Conservation (phyloP, 2,888 invertebrate genomes). For the Agriopis marginaria region DNA sequence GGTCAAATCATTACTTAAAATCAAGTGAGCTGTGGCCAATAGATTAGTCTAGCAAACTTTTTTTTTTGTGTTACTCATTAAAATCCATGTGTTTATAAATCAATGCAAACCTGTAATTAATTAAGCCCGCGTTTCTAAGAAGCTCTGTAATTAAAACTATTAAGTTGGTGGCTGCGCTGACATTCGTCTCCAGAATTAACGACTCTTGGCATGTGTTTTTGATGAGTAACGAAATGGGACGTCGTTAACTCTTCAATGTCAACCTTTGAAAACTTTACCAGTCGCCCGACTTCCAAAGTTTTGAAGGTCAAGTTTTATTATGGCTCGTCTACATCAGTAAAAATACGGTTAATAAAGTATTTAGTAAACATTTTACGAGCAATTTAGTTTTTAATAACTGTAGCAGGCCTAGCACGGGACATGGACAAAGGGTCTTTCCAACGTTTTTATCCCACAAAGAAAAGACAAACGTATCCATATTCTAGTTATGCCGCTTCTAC, state of each 20-base stretch:
- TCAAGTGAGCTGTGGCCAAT: no score
- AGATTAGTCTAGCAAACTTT: no score
- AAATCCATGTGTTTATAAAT: background rate
- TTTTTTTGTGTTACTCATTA: background rate
- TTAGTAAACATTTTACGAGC: background rate
- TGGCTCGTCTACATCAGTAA: constrained; percentile 1
- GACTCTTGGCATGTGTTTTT: constrained; percentile 10
- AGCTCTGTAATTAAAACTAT: constrained; percentile 32
- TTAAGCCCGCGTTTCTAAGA: background rate
- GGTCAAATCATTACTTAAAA: no score
- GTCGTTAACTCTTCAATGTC: constrained; percentile 24
- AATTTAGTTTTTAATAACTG: background rate
- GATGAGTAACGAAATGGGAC: constrained; percentile 4
- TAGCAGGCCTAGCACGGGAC: no score
- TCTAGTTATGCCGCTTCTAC: no score
- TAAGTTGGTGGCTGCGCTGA: constrained; percentile 2
- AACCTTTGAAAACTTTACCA: constrained; percentile 12
- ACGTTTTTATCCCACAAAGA: no score
- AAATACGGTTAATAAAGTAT: background rate
- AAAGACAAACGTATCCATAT: no score
- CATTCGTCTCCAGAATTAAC: constrained; percentile 8
- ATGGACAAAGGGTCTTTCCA: no score
- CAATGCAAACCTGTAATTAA: constrained; percentile 2
- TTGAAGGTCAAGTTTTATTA: constrained; percentile 18
- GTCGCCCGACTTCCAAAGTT: constrained; percentile 8